phyloP scores from a whole-genome alignment of 2,113 vertebrate genomes.

The Thomomys bottae region DNA sequence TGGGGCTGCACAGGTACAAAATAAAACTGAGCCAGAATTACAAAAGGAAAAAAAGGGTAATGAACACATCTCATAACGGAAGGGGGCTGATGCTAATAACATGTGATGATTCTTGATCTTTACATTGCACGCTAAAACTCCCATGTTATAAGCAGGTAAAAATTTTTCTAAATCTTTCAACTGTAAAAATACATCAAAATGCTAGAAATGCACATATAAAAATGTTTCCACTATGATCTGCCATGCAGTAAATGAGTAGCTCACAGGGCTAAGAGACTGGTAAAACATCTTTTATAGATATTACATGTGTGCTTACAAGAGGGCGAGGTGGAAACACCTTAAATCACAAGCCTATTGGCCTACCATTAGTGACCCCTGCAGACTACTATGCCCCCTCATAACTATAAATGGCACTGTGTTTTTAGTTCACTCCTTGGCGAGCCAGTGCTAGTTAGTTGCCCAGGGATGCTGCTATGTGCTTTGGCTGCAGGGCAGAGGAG shows the following conservation, averaged over 20 bases:
- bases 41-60: constrained; percentile 51
- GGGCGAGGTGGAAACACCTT: not conserved
- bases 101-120: constrained; percentile 58
- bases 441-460: constrained; percentile 71
- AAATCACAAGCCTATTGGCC: constrained; percentile 6
- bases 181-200: constrained; percentile 74
- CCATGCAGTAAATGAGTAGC: constrained; percentile 56
- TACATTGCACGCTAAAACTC: constrained; percentile 76
- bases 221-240: constrained; percentile 58
- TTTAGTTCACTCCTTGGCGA: constrained; percentile 61
- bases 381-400: constrained; percentile 48
- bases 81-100: constrained; percentile 77
- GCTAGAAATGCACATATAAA: constrained; percentile 75
- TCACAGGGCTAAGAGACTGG: constrained; percentile 66
- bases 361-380: not conserved
- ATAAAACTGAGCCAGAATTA: constrained; percentile 73
- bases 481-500: constrained; percentile 50
- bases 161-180: constrained; percentile 61
- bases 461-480: constrained; percentile 37
- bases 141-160: constrained; percentile 74
- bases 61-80: constrained; percentile 74
- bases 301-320: constrained; percentile 47
- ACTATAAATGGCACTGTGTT: constrained; percentile 39
- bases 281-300: constrained; percentile 68
- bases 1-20: constrained; percentile 81